These are phyloP conservation scores for Musca domestica DNA, from an alignment of 1,140 invertebrate genomes.

Conservation along the genomic window DNA sequence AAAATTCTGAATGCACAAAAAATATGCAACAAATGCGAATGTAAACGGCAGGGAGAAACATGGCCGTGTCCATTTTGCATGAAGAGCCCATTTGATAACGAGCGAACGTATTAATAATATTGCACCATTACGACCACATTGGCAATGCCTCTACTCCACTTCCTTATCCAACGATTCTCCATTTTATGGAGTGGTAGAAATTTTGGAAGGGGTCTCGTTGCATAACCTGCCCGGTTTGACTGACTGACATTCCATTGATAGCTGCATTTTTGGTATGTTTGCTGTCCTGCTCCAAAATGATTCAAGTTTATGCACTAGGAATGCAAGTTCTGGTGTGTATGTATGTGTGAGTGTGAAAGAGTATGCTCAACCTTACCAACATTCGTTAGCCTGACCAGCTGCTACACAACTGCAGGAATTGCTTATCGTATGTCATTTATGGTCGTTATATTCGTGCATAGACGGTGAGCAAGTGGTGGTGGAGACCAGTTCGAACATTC, in stretches of 20 bases:
- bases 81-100: constrained; percentile 52
- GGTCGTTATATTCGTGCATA: constrained; percentile 19
- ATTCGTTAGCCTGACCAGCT: neutral
- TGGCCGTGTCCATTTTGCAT: constrained; percentile 47
- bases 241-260: no score
- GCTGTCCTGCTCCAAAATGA: constrained; percentile 3
- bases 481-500: no score
- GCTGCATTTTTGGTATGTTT: neutral
- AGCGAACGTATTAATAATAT: constrained; percentile 53
- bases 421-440: constrained; percentile 30
- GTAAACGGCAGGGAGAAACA: constrained; percentile 22
- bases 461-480: neutral
- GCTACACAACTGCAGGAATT: constrained; percentile 13
- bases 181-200: no score
- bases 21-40: neutral
- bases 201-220: no score
- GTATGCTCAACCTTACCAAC: neutral
- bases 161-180: no score
- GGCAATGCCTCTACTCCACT: no score
- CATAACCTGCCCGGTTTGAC: no score
- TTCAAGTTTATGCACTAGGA: no score
- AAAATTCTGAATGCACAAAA: neutral
- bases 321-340: neutral
- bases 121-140: constrained; percentile 7
- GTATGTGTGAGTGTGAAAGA: neutral